These are phyloP conservation scores for Dorcus parallelipipedus DNA, from an alignment of 2,888 invertebrate species.

Conservation along the genomic window DNA sequence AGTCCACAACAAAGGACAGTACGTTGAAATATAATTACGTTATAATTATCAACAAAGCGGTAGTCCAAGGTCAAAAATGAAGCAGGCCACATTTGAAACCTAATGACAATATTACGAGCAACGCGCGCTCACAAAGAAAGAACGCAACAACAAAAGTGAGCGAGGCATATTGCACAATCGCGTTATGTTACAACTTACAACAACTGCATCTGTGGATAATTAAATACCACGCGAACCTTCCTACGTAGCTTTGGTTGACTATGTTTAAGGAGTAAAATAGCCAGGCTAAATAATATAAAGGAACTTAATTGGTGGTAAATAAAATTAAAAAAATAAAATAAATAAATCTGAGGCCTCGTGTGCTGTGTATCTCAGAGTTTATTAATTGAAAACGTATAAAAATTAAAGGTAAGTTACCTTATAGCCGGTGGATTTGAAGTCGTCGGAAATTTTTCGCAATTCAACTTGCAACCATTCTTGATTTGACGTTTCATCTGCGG, in stretches of 20 bases:
- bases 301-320: not conserved
- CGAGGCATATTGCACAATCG: conserved; percentile 14
- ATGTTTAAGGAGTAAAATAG: not conserved
- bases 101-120: conserved; percentile 26
- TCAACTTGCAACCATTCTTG: conserved; percentile 39
- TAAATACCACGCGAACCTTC: not conserved
- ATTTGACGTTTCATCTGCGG: conserved; percentile 24
- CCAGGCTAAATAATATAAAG: too few species aligned
- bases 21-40: conserved; percentile 42
- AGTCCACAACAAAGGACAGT: conserved; percentile 38
- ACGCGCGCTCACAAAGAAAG: conserved; percentile 11
- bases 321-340: not conserved
- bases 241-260: conserved; percentile 14
- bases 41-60: conserved; percentile 45
- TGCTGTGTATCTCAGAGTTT: not conserved
- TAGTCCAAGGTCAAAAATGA: conserved; percentile 42
- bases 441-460: conserved; percentile 33
- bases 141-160: not conserved
- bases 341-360: conserved; percentile 8
- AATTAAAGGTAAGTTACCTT: conserved; percentile 27
- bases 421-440: conserved; percentile 27
- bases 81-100: conserved; percentile 26
- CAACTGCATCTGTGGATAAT: not conserved
- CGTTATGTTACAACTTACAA: not conserved
- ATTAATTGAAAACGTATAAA: not conserved